A percentile compares a stretch with the other conserved stretches of the same genome.
Conservation (phyloP, 2,113 vertebrate species). For the Rhynchomys soricoides region DNA sequence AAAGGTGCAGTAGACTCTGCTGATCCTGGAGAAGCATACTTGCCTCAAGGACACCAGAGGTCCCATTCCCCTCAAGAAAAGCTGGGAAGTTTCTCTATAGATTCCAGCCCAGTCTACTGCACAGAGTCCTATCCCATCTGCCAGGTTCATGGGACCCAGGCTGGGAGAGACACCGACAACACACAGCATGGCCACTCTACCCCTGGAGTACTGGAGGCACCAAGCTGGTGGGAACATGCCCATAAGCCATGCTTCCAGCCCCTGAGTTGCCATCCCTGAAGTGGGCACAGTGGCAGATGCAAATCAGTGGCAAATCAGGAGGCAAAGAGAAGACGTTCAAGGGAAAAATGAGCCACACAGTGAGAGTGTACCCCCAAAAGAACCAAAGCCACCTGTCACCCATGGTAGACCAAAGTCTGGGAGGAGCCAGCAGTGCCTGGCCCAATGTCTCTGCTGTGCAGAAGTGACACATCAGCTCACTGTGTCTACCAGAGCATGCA, state of each 20-base stretch:
- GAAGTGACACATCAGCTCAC: not conserved
- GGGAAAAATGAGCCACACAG: not conserved
- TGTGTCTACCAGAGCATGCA: not conserved
- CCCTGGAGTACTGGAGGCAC: not conserved
- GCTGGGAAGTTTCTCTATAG: not conserved
- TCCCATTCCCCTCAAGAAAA: not conserved
- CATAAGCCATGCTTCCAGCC: not conserved
- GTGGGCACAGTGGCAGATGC: not conserved
- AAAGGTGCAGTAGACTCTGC: accelerated
- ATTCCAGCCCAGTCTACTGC: not conserved
- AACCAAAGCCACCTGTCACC: not conserved
- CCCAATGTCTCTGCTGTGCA: not conserved
- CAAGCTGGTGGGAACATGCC: not conserved
- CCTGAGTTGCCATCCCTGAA: not conserved
- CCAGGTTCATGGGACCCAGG: not conserved
- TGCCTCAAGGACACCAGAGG: not conserved
- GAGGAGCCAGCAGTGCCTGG: not conserved
- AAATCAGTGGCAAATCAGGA: not conserved
- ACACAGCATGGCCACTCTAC: too few relatives aligned
- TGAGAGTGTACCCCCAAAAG: not conserved
- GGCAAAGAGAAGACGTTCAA: not conserved
- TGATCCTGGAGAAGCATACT: not conserved
- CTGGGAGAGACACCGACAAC: not conserved
- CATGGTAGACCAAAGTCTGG: not conserved
- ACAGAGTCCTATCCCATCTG: not conserved